Evolutionary conservation across 2,797 vertebrate genomes (phyloP).

Genomic region (Melanogrammus aeglefinus): DNA sequence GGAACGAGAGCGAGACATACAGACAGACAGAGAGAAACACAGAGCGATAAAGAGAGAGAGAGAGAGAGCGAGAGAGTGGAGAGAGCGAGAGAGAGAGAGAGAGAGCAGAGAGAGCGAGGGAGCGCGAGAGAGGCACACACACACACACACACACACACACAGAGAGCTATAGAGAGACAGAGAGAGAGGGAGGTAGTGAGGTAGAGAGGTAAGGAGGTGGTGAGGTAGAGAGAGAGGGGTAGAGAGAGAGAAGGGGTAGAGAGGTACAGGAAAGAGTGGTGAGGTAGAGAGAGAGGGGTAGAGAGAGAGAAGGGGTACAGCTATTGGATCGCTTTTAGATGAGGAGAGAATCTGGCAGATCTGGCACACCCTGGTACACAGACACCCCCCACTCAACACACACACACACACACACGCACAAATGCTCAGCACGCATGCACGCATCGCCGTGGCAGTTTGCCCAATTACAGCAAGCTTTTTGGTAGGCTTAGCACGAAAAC

Average conservation of each 20-base stretch:
- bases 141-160: too few species aligned
- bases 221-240: slow-evolving; percentile 10
- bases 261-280: not conserved
- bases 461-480: slow-evolving; percentile 40
- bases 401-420: slow-evolving; percentile 5
- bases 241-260: slow-evolving; percentile 35
- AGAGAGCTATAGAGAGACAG: too few species aligned
- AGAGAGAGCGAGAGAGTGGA: not conserved
- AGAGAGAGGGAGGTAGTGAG: not conserved
- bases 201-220: not conserved
- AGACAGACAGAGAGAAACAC: too few species aligned
- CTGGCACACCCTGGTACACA: slow-evolving; percentile 16
- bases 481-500: slow-evolving; percentile 41
- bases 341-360: slow-evolving; percentile 19
- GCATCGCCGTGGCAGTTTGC: slow-evolving; percentile 27
- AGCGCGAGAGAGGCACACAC: too few species aligned
- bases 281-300: slow-evolving; percentile 15
- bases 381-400: slow-evolving; percentile 8
- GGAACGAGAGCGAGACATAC: not conserved
- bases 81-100: too few species aligned
- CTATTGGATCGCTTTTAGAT: slow-evolving; percentile 47
- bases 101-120: not conserved
- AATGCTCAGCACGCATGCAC: not conserved
- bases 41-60: not conserved
- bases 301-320: slow-evolving; percentile 39